A percentile compares a stretch with the other conserved stretches of the same genome.
These are phyloP conservation scores for Cydia pomonella DNA, from an alignment of 1,140 invertebrate species.

Conservation along the genomic window DNA sequence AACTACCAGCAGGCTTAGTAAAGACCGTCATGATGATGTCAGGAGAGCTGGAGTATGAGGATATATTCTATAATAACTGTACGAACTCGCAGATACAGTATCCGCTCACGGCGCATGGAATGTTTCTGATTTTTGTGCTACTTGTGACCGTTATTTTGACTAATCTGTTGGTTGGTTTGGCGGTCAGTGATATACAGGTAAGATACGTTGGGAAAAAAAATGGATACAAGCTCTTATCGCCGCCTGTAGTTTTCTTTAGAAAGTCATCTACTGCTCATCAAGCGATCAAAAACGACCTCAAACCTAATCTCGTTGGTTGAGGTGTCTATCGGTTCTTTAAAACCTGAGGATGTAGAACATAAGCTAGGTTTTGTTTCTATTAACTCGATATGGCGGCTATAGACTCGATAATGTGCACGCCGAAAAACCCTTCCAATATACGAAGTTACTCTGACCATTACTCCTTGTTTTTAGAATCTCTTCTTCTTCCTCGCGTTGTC, in stretches of 20 bases:
- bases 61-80: conserved; percentile 87
- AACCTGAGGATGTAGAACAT: too few species aligned
- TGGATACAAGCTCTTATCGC: background rate
- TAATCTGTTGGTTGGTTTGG: conserved; percentile 91
- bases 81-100: conserved; percentile 79
- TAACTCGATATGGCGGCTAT: too few species aligned
- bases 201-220: background rate
- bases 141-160: conserved; percentile 92
- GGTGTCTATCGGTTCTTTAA: too few species aligned
- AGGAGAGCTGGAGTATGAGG: conserved; percentile 92
- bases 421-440: too few species aligned
- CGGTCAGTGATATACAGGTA: conserved; percentile 89
- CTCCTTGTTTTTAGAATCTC: too few species aligned
- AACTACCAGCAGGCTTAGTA: conserved; percentile 83
- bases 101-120: conserved; percentile 86
- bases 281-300: too few species aligned
- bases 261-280: background rate
- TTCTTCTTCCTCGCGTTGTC: too few species aligned
- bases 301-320: too few species aligned
- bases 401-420: too few species aligned
- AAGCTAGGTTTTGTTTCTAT: too few species aligned
- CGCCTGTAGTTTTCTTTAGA: background rate
- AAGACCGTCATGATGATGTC: conserved; percentile 95
- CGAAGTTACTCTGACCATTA: too few species aligned
- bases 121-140: conserved; percentile 89